Evolutionary conservation across 2,888 invertebrate species (phyloP).

Genomic region (Drosophila percnosoma): DNA sequence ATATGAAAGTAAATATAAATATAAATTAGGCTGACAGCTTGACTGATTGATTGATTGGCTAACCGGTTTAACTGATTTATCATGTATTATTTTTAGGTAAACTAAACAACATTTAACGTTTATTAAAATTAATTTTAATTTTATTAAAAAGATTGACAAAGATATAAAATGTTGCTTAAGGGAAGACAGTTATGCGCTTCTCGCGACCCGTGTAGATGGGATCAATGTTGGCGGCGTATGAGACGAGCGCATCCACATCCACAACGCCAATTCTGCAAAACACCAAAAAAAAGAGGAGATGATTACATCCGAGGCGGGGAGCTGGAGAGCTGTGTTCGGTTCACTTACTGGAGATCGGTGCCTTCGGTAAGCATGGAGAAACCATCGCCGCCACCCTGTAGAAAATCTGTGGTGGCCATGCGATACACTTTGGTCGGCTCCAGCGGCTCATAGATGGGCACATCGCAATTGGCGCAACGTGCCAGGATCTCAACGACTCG

Average conservation of each 20-base stretch:
- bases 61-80: background rate
- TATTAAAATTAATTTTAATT: constrained; percentile 4
- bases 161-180: constrained; percentile 7
- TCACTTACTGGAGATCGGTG: constrained; percentile 77
- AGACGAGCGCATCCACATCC: constrained; percentile 75
- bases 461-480: constrained; percentile 79
- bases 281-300: background rate
- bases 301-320: background rate
- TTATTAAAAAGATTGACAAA: background rate
- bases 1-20: background rate
- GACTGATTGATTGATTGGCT: constrained; percentile 3
- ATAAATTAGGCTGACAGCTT: background rate
- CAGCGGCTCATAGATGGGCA: constrained; percentile 88
- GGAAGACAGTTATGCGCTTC: constrained; percentile 70
- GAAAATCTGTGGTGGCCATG: constrained; percentile 87
- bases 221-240: constrained; percentile 56
- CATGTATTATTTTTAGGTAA: background rate
- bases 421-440: constrained; percentile 87
- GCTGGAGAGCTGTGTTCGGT: background rate
- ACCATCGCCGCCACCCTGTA: constrained; percentile 90
- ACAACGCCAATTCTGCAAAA: constrained; percentile 49
- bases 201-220: constrained; percentile 74
- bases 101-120: background rate
- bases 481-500: constrained; percentile 86
- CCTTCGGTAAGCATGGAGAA: constrained; percentile 85